Evolutionary conservation across 2,888 invertebrate genomes (phyloP).

Genomic region (Cataglyphis cursor): DNA sequence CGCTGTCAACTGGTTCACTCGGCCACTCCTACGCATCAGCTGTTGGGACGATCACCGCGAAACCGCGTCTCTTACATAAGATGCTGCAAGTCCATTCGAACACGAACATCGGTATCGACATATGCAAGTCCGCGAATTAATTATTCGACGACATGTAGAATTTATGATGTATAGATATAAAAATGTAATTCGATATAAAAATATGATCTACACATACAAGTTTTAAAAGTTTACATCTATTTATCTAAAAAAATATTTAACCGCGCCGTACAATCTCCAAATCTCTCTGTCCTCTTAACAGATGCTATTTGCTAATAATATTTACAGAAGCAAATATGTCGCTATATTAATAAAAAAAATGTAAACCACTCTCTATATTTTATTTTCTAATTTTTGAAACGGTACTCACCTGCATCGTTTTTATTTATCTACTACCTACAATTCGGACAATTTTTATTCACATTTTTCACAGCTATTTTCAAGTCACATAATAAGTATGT

Average conservation of each 20-base stretch:
- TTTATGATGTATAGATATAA: neutral
- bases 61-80: constrained; percentile 72
- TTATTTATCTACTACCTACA: neutral
- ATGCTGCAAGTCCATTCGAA: constrained; percentile 42
- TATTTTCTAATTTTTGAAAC: neutral
- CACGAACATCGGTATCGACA: constrained; percentile 15
- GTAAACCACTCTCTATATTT: neutral
- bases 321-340: neutral
- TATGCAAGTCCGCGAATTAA: constrained; percentile 1
- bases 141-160: constrained; percentile 17
- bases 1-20: constrained; percentile 76
- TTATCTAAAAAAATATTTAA: neutral
- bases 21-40: constrained; percentile 81
- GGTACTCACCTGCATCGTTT: constrained; percentile 11
- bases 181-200: neutral
- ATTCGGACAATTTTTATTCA: neutral
- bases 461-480: neutral
- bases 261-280: neutral
- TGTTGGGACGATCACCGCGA: constrained; percentile 74
- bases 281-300: neutral
- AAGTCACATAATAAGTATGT: neutral
- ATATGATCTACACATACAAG: neutral
- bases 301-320: neutral
- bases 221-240: neutral
- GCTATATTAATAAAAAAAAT: neutral